phyloP scores from a whole-genome alignment of 30 jellyfish, hydroid and myxozoan species.

The Nemopilema nomurai region DNA sequence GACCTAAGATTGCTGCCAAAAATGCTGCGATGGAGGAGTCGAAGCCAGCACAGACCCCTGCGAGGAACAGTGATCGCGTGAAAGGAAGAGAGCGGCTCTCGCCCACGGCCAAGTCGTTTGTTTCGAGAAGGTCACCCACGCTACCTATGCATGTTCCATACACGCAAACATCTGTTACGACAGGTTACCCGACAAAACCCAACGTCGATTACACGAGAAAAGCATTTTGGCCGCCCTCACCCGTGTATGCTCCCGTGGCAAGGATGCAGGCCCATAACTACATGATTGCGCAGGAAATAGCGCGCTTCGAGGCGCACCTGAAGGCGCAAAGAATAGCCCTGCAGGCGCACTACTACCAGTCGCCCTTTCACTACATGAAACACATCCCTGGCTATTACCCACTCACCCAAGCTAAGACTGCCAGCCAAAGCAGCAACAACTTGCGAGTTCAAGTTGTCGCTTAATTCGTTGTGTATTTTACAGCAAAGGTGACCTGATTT shows the following conservation, averaged over 20 bases:
- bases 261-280: slow-evolving; percentile 88
- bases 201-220: slow-evolving; percentile 66
- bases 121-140: slow-evolving; percentile 83
- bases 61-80: neutral
- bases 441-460: slow-evolving; percentile 64
- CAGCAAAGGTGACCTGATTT: neutral
- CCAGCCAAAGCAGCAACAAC: slow-evolving; percentile 13
- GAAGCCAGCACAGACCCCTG: neutral
- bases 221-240: slow-evolving; percentile 77
- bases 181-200: slow-evolving; percentile 59
- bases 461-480: neutral
- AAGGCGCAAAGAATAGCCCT: slow-evolving; percentile 86
- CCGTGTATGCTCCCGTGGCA: slow-evolving; percentile 79
- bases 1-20: neutral
- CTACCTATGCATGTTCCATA: slow-evolving; percentile 45
- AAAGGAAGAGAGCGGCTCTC: slow-evolving; percentile 60
- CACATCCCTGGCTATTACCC: slow-evolving; percentile 36
- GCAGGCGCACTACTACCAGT: slow-evolving; percentile 85
- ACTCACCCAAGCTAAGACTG: slow-evolving; percentile 2
- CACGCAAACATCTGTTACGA: slow-evolving; percentile 44
- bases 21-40: neutral
- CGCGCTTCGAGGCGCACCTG: slow-evolving; percentile 90
- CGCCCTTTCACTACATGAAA: slow-evolving; percentile 58
- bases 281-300: slow-evolving; percentile 91
- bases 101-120: slow-evolving; percentile 93